Base-by-base conservation (phyloP, 1,140 invertebrate genomes). In the Euborellia annulipes region DNA sequence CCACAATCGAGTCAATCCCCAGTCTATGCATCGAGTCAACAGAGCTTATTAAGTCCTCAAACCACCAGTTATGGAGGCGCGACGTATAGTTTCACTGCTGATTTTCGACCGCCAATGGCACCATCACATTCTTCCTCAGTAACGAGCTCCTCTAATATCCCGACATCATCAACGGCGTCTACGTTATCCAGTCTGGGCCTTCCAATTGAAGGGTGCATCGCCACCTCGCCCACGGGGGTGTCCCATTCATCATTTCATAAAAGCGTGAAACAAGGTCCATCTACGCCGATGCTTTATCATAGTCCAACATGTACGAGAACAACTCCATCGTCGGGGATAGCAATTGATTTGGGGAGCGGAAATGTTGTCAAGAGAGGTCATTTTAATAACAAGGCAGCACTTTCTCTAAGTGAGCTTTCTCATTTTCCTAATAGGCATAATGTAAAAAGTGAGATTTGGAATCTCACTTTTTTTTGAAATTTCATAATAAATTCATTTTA, bases 11-110 rank as follows among this genome's bases (percentile, higher is more conserved):
- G 43, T 30, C 47, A 49, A 36, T 54, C 50, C 13, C 50, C 57
- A 27, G 52, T 47, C 22, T 53, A 45, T 46, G 50, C 40, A 17
- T 53, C 42, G 18, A 47, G 30, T 19, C 58, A 22, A 48, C 54
- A 40, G 49, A 48, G 27, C 37, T 46, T 47, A 40, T 47, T 58
- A 22, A 55, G 53, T 43, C 55, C 55, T 2, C 45, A 55, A 32
- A 42, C 23, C 4, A 63, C 62, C n/a, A 58, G 73, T 41, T 79
- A 79, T 51, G 71, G 70, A 42, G 67, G 69, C 20, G 69, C 78
- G 7, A 79, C 78, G 0, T 85, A 84, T 53, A 82, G 80, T 8
- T 81, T 85, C 58, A 82, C 82, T 0, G 78, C 82, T 0, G 82
- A 85, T 56, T 82, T 85, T 58, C 61, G 78, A 36, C 64, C 78